phyloP scores from a whole-genome alignment of 2,797 vertebrate species.

The Ara ararauna region DNA sequence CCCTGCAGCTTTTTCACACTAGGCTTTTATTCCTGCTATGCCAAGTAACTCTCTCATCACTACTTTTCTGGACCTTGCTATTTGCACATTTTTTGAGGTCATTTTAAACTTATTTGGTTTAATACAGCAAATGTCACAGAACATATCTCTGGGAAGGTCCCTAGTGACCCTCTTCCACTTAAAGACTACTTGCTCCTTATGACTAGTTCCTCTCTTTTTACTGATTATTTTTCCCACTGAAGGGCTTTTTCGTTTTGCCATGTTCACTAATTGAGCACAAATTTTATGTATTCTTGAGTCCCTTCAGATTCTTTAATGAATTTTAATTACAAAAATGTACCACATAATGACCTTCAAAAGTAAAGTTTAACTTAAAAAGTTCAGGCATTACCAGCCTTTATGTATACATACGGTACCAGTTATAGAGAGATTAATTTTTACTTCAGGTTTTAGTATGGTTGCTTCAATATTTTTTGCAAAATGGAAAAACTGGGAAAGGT shows the following conservation, averaged over 20 bases:
- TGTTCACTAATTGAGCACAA: not conserved
- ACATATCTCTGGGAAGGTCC: not conserved
- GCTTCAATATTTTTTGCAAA: not conserved
- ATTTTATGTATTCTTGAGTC: not conserved
- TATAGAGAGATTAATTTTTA: not conserved
- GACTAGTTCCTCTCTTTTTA: not conserved
- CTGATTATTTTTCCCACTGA: not conserved
- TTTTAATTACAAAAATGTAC: not conserved
- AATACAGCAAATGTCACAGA: not conserved
- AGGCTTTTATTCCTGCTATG: not conserved
- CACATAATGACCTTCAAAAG: not conserved
- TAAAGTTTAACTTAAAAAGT: not conserved
- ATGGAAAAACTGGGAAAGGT: not conserved
- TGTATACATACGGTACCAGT: not conserved
- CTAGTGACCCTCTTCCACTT: not conserved
- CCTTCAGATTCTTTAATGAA: not conserved
- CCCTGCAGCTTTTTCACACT: not conserved
- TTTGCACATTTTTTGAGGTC: not conserved
- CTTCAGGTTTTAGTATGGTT: not conserved
- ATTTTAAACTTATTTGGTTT: not conserved
- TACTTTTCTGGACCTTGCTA: not conserved
- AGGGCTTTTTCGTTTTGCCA: not conserved
- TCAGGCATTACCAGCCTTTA: not conserved
- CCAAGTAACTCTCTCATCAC: not conserved
- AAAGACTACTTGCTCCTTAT: not conserved